phyloP scores from a whole-genome alignment of 2,113 vertebrate genomes.

The Rhinoptilus africanus region DNA sequence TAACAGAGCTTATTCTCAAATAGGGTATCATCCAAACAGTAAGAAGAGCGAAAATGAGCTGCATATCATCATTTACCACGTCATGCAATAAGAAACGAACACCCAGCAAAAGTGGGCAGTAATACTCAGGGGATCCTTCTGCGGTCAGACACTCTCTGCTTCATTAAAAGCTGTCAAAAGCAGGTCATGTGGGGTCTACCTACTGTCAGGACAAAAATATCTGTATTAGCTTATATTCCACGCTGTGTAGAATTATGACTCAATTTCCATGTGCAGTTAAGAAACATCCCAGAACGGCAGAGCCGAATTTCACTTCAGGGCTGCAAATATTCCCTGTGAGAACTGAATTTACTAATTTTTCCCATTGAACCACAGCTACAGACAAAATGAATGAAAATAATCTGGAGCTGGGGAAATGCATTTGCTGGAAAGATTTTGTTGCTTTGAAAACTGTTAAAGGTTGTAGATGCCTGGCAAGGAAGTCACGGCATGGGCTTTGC shows the following conservation, averaged over 20 bases:
- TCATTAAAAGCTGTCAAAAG: not conserved
- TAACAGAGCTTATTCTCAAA: not conserved
- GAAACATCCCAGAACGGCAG: not conserved
- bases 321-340: not conserved
- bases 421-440: not conserved
- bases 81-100: not conserved
- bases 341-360: not conserved
- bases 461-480: not conserved
- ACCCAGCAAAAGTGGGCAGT: conserved; percentile 47
- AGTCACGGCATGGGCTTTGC: fast-evolving
- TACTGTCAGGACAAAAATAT: not conserved
- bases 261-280: not conserved
- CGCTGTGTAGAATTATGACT: not conserved
- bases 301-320: not conserved
- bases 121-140: not conserved
- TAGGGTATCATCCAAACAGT: not conserved
- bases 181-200: not conserved
- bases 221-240: not conserved
- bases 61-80: not conserved
- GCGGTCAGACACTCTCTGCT: not conserved
- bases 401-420: fast-evolving
- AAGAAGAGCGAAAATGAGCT: not conserved
- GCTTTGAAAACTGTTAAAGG: not conserved
- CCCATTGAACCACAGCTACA: not conserved
- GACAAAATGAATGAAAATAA: not conserved